phyloP scores from a whole-genome alignment of 2,888 invertebrate species.

The Aplocera efformata region DNA sequence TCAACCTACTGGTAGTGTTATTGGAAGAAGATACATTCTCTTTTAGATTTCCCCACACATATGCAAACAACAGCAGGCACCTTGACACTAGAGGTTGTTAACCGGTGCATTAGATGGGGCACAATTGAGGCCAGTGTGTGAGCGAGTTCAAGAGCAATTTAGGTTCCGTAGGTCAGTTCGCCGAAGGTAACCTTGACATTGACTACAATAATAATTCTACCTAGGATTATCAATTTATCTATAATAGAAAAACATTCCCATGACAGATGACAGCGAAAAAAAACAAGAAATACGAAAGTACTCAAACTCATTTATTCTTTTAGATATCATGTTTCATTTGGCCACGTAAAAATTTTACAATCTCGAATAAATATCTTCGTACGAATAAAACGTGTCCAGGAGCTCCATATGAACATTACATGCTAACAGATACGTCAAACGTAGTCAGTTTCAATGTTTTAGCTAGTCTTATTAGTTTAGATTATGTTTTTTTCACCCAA shows the following conservation, averaged over 20 bases:
- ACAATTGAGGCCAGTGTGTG: slow-evolving; percentile 80
- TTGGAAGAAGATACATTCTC: not conserved
- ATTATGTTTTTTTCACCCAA: no score
- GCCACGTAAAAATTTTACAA: no score
- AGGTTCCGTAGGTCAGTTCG: slow-evolving; percentile 80
- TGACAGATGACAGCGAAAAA: no score
- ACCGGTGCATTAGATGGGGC: slow-evolving; percentile 77
- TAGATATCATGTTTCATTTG: no score
- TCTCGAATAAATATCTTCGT: no score
- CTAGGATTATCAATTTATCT: slow-evolving; percentile 33
- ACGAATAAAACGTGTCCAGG: no score
- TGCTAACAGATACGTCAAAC: no score
- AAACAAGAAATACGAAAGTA: no score
- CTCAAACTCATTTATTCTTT: no score
- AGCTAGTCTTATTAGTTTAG: no score
- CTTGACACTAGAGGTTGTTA: slow-evolving; percentile 79
- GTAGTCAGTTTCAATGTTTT: no score
- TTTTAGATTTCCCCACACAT: slow-evolving; percentile 54
- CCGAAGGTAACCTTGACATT: slow-evolving; percentile 80
- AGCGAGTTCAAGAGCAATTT: slow-evolving; percentile 80
- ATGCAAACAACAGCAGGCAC: slow-evolving; percentile 70
- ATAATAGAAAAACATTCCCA: slow-evolving; percentile 7
- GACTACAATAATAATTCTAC: slow-evolving; percentile 61
- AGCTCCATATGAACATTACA: no score
- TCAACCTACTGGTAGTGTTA: not conserved